A percentile compares a stretch with the other conserved stretches of the same genome.
phyloP scores from a whole-genome alignment of 2,888 invertebrate genomes.

The Hymenopus coronatus region DNA sequence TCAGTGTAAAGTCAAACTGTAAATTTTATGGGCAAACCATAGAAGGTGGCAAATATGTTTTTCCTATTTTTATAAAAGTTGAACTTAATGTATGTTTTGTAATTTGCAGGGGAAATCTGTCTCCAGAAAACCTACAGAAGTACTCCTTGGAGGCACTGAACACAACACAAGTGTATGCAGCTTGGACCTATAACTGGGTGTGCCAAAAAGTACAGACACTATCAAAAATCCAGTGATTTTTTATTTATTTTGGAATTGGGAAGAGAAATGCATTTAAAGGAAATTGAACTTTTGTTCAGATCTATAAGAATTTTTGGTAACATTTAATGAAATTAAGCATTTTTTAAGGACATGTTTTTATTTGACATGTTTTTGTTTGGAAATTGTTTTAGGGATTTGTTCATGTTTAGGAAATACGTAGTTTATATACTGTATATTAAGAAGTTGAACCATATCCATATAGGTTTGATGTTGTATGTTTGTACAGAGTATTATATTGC shows the following conservation, averaged over 20 bases:
- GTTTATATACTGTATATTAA: neutral
- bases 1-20: neutral
- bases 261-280: neutral
- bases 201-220: constrained; percentile 74
- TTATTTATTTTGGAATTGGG: neutral
- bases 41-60: neutral
- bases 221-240: constrained; percentile 54
- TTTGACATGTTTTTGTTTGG: too few relatives aligned
- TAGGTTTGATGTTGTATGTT: neutral
- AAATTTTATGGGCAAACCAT: too few relatives aligned
- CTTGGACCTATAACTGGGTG: constrained; percentile 70
- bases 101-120: constrained; percentile 67
- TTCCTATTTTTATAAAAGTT: neutral
- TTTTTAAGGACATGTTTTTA: too few relatives aligned
- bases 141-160: constrained; percentile 65
- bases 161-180: constrained; percentile 63
- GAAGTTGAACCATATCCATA: neutral
- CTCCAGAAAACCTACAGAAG: constrained; percentile 72
- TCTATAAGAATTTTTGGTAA: neutral
- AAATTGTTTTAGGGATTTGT: neutral
- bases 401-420: neutral
- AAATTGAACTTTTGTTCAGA: neutral
- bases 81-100: constrained; percentile 26
- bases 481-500: neutral
- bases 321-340: neutral